Conservation (phyloP, 2,113 vertebrate genomes). For the Myocastor coypus region DNA sequence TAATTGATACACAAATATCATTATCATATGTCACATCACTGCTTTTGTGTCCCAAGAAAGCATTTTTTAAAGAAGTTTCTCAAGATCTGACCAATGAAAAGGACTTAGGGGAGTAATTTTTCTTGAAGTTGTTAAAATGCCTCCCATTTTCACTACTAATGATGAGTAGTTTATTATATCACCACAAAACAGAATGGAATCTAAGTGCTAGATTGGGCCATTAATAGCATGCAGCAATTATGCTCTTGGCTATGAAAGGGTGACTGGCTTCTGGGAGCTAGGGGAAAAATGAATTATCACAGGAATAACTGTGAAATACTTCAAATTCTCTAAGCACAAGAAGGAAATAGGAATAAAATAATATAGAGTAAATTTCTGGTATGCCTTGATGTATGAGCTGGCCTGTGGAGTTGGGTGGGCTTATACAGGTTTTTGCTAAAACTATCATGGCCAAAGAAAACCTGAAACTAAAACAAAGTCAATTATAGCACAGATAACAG, state of each 20-base stretch:
- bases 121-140: neutral
- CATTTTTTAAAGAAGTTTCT: neutral
- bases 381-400: neutral
- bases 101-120: neutral
- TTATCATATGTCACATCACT: neutral
- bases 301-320: neutral
- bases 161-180: neutral
- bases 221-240: neutral
- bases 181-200: neutral
- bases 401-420: neutral
- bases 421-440: neutral
- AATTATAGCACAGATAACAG: neutral
- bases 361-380: neutral
- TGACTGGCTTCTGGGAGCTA: neutral
- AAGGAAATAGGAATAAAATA: neutral
- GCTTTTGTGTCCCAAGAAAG: neutral
- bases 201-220: neutral
- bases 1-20: neutral
- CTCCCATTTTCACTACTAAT: neutral
- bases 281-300: neutral
- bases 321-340: neutral
- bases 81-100: neutral
- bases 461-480: neutral
- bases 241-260: neutral
- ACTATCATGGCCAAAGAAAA: neutral